phyloP scores from a whole-genome alignment of 2,113 vertebrate species.

The Malurus cyaneus region DNA sequence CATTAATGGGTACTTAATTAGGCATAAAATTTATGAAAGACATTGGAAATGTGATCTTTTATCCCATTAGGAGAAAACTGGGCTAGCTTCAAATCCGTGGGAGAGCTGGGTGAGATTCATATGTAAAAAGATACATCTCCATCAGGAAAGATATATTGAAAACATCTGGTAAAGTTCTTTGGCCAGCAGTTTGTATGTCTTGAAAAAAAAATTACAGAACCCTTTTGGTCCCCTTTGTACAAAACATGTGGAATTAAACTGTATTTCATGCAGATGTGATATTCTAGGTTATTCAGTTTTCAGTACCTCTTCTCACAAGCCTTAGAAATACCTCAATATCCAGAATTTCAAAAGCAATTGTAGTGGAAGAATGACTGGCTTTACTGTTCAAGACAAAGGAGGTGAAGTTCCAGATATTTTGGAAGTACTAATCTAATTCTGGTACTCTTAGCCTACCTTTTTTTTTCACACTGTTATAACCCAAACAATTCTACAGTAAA shows the following conservation, averaged over 20 bases:
- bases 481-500: neutral
- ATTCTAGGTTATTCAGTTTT: neutral
- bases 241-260: neutral
- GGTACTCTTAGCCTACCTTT: neutral
- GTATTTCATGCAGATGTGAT: neutral
- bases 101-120: neutral
- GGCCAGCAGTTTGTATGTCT: neutral
- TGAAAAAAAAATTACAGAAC: neutral
- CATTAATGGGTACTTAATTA: neutral
- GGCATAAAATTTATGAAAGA: neutral
- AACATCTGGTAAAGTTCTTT: conserved; percentile 33
- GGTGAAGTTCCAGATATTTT: neutral
- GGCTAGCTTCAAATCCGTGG: neutral
- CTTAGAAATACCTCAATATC: neutral
- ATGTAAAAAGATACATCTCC: conserved; percentile 31
- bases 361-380: neutral
- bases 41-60: neutral
- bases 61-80: neutral
- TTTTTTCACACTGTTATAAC: neutral
- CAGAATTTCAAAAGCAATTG: neutral
- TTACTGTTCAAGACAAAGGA: neutral
- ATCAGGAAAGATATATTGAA: conserved; percentile 26
- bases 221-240: neutral
- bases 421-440: neutral
- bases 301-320: neutral